These are phyloP conservation scores for Amazona guildingii DNA, from an alignment of 2,113 vertebrate species.

Conservation along the genomic window DNA sequence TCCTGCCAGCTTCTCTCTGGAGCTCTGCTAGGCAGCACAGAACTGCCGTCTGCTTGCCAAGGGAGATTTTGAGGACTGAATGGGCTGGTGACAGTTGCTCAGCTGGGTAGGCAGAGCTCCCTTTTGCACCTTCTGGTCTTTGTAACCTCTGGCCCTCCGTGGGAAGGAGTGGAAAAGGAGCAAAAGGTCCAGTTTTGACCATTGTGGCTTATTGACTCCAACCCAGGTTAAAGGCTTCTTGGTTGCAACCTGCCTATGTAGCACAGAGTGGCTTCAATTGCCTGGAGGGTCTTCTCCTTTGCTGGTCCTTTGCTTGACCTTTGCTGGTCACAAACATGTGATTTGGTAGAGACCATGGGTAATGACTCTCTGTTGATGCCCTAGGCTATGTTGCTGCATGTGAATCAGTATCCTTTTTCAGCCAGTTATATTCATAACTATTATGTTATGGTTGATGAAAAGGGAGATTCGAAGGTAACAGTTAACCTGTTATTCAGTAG, in stretches of 20 bases:
- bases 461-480: not conserved
- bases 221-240: not conserved
- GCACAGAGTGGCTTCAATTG: not conserved
- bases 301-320: too few relatives aligned
- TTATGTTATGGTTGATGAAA: not conserved
- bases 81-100: not conserved
- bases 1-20: not conserved
- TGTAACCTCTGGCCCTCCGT: fast-evolving
- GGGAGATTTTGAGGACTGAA: not conserved
- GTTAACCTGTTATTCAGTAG: not conserved
- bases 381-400: not conserved
- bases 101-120: not conserved
- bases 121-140: not conserved
- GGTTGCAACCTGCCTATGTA: not conserved
- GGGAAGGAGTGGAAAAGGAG: not conserved
- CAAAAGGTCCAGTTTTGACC: not conserved
- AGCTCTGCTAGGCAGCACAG: not conserved
- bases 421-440: not conserved
- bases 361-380: not conserved
- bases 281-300: not conserved
- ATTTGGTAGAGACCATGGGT: not conserved
- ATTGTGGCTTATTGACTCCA: not conserved
- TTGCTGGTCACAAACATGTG: not conserved
- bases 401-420: not conserved
- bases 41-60: not conserved